Percentiles rank a stretch among this genome's conserved stretches.
Evolutionary conservation across 2,888 invertebrate species (phyloP).

Genomic region (Mystacides longicornis): DNA sequence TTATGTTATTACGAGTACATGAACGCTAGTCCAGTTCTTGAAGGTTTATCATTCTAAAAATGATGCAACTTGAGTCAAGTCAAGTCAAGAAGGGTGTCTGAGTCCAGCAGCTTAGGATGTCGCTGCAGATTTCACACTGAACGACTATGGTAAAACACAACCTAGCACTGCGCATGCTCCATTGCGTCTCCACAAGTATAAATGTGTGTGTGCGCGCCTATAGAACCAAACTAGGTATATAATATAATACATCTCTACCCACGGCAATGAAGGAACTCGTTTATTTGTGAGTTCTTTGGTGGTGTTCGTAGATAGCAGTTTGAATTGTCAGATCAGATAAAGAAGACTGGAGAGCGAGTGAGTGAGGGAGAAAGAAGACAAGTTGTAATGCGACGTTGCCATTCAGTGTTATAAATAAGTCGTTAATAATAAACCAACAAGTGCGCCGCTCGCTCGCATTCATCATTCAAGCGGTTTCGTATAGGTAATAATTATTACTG

Average conservation of each 20-base stretch:
- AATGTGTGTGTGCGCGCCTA: conserved; percentile 1
- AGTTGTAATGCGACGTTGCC: conserved; percentile 17
- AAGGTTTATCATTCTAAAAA: too few species aligned
- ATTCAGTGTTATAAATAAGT: conserved; percentile 9
- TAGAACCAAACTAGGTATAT: too few species aligned
- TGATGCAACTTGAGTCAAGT: too few species aligned
- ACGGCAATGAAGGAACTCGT: conserved; percentile 13
- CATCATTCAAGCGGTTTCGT: too few species aligned
- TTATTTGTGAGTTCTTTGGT: conserved; percentile 1
- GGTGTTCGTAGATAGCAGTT: background rate
- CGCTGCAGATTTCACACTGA: background rate
- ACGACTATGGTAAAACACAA: background rate
- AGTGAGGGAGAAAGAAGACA: background rate
- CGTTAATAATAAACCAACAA: background rate
- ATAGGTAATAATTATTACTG: too few species aligned
- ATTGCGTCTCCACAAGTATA: background rate
- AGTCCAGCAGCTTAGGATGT: too few species aligned
- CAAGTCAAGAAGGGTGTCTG: too few species aligned
- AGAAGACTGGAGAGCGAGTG: background rate
- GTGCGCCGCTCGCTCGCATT: too few species aligned
- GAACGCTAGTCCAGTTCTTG: too few species aligned
- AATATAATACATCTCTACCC: background rate
- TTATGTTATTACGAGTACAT: too few species aligned
- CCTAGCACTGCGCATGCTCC: background rate
- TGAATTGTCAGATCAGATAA: background rate